These are phyloP conservation scores for Helogale parvula DNA, from an alignment of 2,113 vertebrate genomes.

Conservation along the genomic window DNA sequence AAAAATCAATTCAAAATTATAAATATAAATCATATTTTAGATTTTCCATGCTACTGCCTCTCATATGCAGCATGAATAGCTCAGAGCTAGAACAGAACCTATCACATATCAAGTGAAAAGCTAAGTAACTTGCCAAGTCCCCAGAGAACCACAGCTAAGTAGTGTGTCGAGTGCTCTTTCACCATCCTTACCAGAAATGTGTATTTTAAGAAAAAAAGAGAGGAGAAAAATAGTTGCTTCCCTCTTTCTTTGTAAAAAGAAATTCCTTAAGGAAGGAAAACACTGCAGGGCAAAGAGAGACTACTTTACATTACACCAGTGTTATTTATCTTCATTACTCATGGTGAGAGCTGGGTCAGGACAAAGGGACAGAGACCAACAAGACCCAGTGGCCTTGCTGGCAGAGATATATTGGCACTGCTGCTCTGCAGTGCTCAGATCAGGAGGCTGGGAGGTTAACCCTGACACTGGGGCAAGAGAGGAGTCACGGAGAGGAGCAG, in stretches of 20 bases:
- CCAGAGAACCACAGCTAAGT: constrained; percentile 23
- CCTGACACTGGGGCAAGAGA: constrained; percentile 23
- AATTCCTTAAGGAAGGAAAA: constrained; percentile 26
- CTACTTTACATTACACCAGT: constrained; percentile 19
- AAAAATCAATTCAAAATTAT: constrained; percentile 54
- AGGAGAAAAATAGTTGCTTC: background rate
- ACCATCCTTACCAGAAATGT: background rate
- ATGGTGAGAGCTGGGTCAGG: constrained; percentile 36
- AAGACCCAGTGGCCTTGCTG: constrained; percentile 15
- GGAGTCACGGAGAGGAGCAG: background rate
- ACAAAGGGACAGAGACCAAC: constrained; percentile 48
- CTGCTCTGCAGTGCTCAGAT: background rate
- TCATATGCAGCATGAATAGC: background rate
- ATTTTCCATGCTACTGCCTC: constrained; percentile 6
- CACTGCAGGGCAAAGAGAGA: constrained; percentile 13
- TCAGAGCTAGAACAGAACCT: background rate
- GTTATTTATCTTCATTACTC: constrained; percentile 45
- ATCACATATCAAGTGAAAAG: background rate
- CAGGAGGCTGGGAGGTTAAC: background rate
- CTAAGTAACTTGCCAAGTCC: background rate
- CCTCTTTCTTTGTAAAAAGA: background rate
- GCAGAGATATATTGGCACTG: constrained; percentile 28
- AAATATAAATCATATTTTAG: constrained; percentile 46
- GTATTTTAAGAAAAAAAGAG: background rate
- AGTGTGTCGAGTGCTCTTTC: background rate